Evolutionary conservation across 2,888 invertebrate species (phyloP).

Genomic region (Meliscaeva auricollis): DNA sequence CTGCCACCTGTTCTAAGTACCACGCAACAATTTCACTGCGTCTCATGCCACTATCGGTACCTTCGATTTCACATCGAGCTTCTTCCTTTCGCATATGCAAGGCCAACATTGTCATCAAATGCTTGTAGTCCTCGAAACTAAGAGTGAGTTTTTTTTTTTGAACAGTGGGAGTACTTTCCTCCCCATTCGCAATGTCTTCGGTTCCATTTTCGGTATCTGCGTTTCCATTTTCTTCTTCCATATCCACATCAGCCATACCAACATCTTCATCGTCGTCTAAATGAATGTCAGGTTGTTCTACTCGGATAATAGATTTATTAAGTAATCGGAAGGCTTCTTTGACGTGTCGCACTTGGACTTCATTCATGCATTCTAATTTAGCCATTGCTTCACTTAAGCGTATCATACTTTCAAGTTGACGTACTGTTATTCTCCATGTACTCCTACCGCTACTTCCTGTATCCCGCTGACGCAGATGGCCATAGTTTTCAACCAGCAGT

Average conservation of each 20-base stretch:
- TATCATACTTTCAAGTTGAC: conserved; percentile 97
- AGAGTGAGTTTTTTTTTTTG: conserved; percentile 91
- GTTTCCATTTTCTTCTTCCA: conserved; percentile 85
- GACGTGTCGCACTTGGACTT: conserved; percentile 94
- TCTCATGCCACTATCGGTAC: conserved; percentile 88
- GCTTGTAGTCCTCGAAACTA: conserved; percentile 97
- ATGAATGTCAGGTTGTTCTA: conserved; percentile 98
- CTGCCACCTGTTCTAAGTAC: conserved; percentile 95
- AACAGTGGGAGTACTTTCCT: conserved; percentile 77
- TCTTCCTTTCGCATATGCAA: conserved; percentile 95
- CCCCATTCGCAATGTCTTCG: conserved; percentile 78
- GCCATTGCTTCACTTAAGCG: conserved; percentile 98
- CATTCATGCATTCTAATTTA: conserved; percentile 96
- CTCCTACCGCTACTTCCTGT: conserved; percentile 88
- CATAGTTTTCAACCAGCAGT: conserved; percentile 95
- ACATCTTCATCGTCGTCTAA: conserved; percentile 91
- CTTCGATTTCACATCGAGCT: conserved; percentile 87
- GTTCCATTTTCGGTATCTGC: conserved; percentile 37
- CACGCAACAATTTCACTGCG: conserved; percentile 95
- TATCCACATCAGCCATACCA: conserved; percentile 86
- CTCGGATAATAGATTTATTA: conserved; percentile 98
- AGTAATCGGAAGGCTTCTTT: conserved; percentile 95
- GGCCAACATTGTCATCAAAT: conserved; percentile 95
- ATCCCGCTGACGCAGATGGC: conserved; percentile 93
- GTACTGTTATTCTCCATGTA: conserved; percentile 98